These are phyloP conservation scores for Siphlonurus alternatus DNA, from an alignment of 2,888 invertebrate species.

Conservation along the genomic window DNA sequence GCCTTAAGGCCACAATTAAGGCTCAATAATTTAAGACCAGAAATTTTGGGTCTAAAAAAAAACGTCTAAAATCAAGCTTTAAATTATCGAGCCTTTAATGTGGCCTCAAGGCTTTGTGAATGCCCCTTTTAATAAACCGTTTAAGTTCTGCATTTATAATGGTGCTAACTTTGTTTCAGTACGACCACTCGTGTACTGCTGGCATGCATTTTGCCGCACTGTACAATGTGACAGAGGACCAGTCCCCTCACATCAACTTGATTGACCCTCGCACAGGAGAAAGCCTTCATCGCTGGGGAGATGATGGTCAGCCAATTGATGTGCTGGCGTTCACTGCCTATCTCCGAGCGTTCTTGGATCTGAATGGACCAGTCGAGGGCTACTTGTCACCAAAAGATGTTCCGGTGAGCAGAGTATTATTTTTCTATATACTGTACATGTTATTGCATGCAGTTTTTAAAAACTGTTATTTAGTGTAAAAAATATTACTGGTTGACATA, in stretches of 20 bases:
- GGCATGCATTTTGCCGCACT: constrained; percentile 45
- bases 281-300: constrained; percentile 30
- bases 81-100: too few relatives aligned
- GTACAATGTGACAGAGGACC: constrained; percentile 34
- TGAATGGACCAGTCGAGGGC: background rate
- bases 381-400: background rate
- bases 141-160: constrained; percentile 6
- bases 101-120: too few relatives aligned
- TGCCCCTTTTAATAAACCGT: too few relatives aligned
- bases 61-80: too few relatives aligned
- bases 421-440: too few relatives aligned
- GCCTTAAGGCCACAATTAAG: too few relatives aligned
- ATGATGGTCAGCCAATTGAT: background rate
- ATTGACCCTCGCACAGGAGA: constrained; percentile 52
- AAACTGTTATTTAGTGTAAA: too few relatives aligned
- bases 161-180: constrained; percentile 8
- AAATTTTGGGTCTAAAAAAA: too few relatives aligned
- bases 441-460: too few relatives aligned
- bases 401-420: background rate
- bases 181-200: constrained; percentile 31
- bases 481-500: too few relatives aligned
- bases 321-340: background rate
- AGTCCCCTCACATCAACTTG: constrained; percentile 44
- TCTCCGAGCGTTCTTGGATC: background rate
- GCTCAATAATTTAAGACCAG: too few relatives aligned